Base-by-base conservation (phyloP, 2,888 invertebrate species). In the Abrostola tripartita region DNA sequence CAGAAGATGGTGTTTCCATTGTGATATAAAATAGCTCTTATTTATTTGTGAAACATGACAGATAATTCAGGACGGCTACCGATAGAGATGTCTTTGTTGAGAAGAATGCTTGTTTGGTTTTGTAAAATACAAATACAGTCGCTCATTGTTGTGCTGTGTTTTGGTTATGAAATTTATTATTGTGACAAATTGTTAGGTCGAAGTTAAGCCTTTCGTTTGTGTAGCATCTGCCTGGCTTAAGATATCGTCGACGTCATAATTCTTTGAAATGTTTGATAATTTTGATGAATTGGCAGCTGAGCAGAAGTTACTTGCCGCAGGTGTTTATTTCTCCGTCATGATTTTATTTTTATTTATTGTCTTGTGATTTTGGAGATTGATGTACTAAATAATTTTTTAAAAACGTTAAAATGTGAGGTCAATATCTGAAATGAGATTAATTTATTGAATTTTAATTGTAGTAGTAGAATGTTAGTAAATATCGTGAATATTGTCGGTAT, bases 21-120 rank as follows among this genome's bases (percentile, higher is more conserved):
- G 92, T 93, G 81, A 87, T 88, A 90, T 89, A 87, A 90, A 92
- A 92, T 89, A 88, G 87, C 85, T 88, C 85, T 88, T 92, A 91
- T 93, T 92, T 94, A 90, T 94, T 89, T 91, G 89, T 91, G 88
- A 90, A 92, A 91, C 91, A 92, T 88, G 91, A 92, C 90, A 89
- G 88, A 92, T 92, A 92, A 92, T 92, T 88, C 89, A 82, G 83
- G 81, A 84, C 81, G 84, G 92, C 94, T 94, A 92, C 94, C 90
- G 92, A 93, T 92, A 88, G 85, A 90, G 90, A 90, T 84, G 89
- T 92, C 90, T 91, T 92, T 93, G 93, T 92, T 88, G 75, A 82
- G 84, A 61, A 88, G 84, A 90, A 91, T 88, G 85, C 85, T 85
- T 88, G 90, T 89, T 89, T 89, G 90, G 87, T 88, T 89, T 90